phyloP scores from a whole-genome alignment of 2,113 vertebrate genomes.

The Chamaea fasciata region DNA sequence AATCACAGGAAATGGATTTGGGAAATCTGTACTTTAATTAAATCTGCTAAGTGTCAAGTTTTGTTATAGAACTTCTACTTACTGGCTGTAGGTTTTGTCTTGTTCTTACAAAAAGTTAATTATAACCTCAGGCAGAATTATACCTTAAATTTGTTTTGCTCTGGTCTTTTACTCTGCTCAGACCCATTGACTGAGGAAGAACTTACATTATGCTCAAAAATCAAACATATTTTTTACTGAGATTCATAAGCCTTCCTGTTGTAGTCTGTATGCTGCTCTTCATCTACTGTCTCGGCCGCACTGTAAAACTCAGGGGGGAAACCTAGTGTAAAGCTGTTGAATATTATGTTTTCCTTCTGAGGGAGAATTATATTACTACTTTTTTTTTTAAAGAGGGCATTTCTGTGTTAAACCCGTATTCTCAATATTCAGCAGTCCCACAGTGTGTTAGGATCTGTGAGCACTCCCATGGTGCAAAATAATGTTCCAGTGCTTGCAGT shows the following conservation, averaged over 20 bases:
- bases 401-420: neutral
- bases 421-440: neutral
- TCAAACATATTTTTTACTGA: neutral
- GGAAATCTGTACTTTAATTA: slow-evolving; percentile 54
- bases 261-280: neutral
- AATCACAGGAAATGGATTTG: slow-evolving; percentile 57
- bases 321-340: neutral
- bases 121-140: neutral
- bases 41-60: slow-evolving; percentile 41
- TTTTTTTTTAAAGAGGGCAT: neutral
- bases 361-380: neutral
- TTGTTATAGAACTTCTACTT: neutral
- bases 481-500: neutral
- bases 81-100: neutral
- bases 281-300: neutral
- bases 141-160: slow-evolving; percentile 9
- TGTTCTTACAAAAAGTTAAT: slow-evolving; percentile 4
- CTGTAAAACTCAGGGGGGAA: rapidly evolving
- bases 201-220: slow-evolving; percentile 9
- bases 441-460: neutral
- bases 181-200: neutral
- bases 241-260: neutral
- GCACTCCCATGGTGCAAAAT: rapidly evolving
- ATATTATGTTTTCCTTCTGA: neutral
- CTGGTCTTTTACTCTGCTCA: neutral